Conservation (phyloP, 2,113 vertebrate genomes). For the Dendropsophus ebraccatus region DNA sequence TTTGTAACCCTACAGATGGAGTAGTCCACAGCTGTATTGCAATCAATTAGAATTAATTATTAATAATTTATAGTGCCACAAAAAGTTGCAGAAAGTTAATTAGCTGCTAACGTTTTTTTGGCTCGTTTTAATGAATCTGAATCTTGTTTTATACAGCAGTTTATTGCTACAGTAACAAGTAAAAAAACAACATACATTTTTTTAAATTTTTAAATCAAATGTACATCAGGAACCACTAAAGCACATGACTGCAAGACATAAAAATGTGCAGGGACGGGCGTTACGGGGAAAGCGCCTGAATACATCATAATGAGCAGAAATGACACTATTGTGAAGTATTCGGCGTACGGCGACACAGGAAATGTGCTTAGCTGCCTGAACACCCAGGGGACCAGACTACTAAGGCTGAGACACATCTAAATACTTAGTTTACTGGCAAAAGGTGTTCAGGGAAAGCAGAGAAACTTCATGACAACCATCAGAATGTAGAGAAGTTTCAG, state of each 20-base stretch:
- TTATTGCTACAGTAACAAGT: not conserved
- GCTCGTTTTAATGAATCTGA: not conserved
- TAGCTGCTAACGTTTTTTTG: not conserved
- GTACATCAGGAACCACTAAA: not conserved
- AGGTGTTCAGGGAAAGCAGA: constrained; percentile 22
- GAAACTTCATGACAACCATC: not conserved
- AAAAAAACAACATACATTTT: not conserved
- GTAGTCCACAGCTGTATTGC: no score
- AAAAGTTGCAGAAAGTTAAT: no score
- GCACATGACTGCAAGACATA: not conserved
- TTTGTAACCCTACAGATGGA: no score
- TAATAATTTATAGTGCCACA: no score
- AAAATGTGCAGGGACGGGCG: not conserved
- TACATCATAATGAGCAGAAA: constrained; percentile 12
- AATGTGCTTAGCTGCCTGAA: constrained; percentile 12
- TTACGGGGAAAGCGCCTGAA: not conserved
- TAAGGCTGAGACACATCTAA: not conserved
- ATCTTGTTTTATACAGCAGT: not conserved
- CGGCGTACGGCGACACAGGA: not conserved
- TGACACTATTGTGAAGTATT: not conserved
- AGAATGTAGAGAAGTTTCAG: not conserved
- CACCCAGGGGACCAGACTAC: not conserved
- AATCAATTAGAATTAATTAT: no score
- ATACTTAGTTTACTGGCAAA: constrained; percentile 41
- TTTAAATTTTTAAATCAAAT: no score